Base-by-base conservation (phyloP, 2,888 invertebrate species). In the Volucella bombylans region DNA sequence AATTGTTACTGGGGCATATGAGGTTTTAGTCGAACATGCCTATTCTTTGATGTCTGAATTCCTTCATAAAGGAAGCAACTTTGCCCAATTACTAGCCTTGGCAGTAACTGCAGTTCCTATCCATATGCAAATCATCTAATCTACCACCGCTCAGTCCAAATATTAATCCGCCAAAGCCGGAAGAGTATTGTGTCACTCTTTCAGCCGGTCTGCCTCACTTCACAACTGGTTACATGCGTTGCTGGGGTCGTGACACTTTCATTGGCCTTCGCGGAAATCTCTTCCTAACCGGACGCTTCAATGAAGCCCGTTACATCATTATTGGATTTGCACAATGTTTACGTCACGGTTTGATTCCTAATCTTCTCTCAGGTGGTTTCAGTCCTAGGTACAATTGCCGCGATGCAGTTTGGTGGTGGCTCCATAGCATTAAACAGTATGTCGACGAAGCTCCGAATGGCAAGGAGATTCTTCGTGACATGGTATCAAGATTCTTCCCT, bases 391-490 rank as follows among this genome's bases (percentile, higher is more conserved):
- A 94, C 92, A 99, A 99, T 92, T 98, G 99, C 90, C 95, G 99
- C 79, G 99, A 99, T 93, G 97, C 99, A 68, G 95, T 99, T 76
- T 99, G 99, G 99, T 99, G 98, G 97, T 99, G 99, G 99, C 93
- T 99, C 87, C 95, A 97, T 89, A 95, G 96, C 87, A 96, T 99
- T 89, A 95, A 96, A 89, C 94, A 95, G 89, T 98, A 97, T 91
- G 94, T 95, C 52, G 92, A 93, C 87, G 94, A 95, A 90, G 97
- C 94, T 15, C 96, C 97, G 2, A 93, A 95, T 82, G 98, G 98
- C 8, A 89, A 92, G 45, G 92, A 93, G 80, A 95, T 98, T 88
- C 93, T 99, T 23, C 92, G 93, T 8, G 97, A 95, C 87, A 94
- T 94, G 87, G 97, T 99, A 45, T 94, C 96, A 43, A 94, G 99